Percentiles rank a stretch among this genome's conserved stretches.
phyloP scores from a whole-genome alignment of 2,888 invertebrate species.

The Nemurella pictetii region DNA sequence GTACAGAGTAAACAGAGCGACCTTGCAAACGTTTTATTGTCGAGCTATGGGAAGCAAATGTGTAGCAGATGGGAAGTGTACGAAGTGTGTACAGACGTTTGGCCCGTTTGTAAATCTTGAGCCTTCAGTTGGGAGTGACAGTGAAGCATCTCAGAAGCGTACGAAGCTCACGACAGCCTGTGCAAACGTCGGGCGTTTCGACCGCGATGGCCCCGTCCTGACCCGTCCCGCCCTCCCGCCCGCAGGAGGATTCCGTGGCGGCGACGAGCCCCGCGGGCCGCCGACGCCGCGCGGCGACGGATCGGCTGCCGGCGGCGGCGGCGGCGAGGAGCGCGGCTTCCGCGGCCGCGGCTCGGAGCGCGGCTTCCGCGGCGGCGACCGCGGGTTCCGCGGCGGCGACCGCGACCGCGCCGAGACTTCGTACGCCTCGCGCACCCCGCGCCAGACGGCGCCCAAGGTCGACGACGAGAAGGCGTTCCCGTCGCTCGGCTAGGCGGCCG shows the following conservation, averaged over 20 bases:
- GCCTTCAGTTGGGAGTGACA: too few relatives aligned
- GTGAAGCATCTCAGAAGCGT: too few relatives aligned
- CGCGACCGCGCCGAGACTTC: constrained; percentile 6
- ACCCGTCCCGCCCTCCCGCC: constrained; percentile 30
- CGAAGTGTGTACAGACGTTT: too few relatives aligned
- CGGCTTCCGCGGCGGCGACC: constrained; percentile 45
- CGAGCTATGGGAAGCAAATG: too few relatives aligned
- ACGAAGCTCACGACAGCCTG: too few relatives aligned
- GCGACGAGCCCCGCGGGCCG: not conserved
- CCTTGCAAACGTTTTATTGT: too few relatives aligned
- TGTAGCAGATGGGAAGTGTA: too few relatives aligned
- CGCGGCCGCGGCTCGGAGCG: constrained; percentile 51
- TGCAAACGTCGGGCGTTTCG: too few relatives aligned
- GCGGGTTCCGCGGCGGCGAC: constrained; percentile 49
- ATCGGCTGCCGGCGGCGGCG: constrained; percentile 51
- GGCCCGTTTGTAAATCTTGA: too few relatives aligned
- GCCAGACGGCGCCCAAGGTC: constrained; percentile 71
- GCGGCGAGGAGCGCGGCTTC: constrained; percentile 58
- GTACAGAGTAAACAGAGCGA: too few relatives aligned
- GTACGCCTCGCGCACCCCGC: constrained; percentile 33
- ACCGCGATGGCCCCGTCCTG: too few relatives aligned
- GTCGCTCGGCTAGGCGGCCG: constrained; percentile 72
- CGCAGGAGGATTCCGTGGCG: not conserved
- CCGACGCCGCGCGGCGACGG: not conserved
- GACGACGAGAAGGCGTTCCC: constrained; percentile 96